These are phyloP conservation scores for Brenthis hecate DNA, from an alignment of 2,888 invertebrate species.

Conservation along the genomic window DNA sequence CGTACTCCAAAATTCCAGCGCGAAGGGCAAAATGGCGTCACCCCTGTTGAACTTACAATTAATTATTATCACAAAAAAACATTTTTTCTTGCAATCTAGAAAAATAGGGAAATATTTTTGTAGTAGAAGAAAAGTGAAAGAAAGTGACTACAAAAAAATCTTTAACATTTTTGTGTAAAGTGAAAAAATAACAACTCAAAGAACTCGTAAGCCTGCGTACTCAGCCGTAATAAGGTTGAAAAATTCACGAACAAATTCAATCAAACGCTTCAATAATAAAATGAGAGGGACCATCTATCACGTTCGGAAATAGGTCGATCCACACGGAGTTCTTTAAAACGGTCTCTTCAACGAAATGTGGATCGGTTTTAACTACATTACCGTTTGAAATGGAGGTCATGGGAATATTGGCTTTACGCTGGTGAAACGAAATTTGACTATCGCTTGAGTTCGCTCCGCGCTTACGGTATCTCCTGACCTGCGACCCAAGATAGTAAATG, in stretches of 20 bases:
- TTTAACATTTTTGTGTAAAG: slow-evolving; percentile 26
- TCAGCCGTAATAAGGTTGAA: slow-evolving; percentile 36
- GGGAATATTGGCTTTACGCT: slow-evolving; percentile 53
- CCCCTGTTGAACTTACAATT: no score
- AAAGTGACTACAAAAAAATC: slow-evolving; percentile 1
- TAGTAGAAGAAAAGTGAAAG: slow-evolving; percentile 3
- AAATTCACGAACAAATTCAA: slow-evolving; percentile 41
- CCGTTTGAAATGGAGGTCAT: slow-evolving; percentile 40
- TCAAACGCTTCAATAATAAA: slow-evolving; percentile 49
- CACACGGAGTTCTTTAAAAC: slow-evolving; percentile 54
- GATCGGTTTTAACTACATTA: slow-evolving; percentile 49
- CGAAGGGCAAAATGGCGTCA: no score
- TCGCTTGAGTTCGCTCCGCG: slow-evolving; percentile 45
- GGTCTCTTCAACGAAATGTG: slow-evolving; percentile 48
- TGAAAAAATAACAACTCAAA: slow-evolving; percentile 27
- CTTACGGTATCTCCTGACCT: slow-evolving; percentile 73
- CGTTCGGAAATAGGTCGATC: slow-evolving; percentile 61
- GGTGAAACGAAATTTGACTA: slow-evolving; percentile 47
- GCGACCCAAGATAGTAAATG: slow-evolving; percentile 66
- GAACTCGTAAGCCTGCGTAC: slow-evolving; percentile 25
- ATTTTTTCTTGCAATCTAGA: no score
- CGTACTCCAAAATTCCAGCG: no score
- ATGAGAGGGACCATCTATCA: slow-evolving; percentile 63
- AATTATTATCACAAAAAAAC: no score
- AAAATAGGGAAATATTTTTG: slow-evolving; percentile 9